A percentile compares a stretch with the other conserved stretches of the same genome.
Evolutionary conservation across 2,888 invertebrate species (phyloP).

Genomic region (Drosophila conformis): DNA sequence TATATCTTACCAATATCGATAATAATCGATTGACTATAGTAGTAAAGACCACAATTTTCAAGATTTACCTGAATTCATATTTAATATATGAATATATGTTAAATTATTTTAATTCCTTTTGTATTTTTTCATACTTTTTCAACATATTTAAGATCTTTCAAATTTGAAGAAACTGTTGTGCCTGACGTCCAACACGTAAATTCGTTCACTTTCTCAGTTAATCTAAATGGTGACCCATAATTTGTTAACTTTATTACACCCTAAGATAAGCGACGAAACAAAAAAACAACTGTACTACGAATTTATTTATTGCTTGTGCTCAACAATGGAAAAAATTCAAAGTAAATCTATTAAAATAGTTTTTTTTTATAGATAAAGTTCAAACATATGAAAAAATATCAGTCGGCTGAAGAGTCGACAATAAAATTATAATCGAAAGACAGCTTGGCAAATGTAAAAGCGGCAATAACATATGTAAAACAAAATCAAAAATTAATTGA

Average conservation of each 20-base stretch:
- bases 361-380: neutral
- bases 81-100: too few species aligned
- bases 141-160: neutral
- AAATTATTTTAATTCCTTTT: neutral
- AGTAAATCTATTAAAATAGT: neutral
- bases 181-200: neutral
- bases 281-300: neutral
- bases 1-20: too few species aligned
- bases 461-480: constrained; percentile 6
- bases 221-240: neutral
- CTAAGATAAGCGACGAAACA: neutral
- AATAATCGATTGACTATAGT: neutral
- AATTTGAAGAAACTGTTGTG: neutral
- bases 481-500: constrained; percentile 13
- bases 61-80: neutral
- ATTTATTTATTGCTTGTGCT: neutral
- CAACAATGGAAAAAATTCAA: too few species aligned
- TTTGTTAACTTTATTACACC: constrained; percentile 4
- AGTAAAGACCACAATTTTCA: too few species aligned
- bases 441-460: neutral
- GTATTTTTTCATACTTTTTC: neutral
- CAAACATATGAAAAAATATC: neutral
- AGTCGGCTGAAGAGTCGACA: too few species aligned
- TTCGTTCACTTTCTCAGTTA: neutral
- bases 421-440: neutral